A percentile compares a stretch with the other conserved stretches of the same genome.
phyloP scores from a whole-genome alignment of 2,888 invertebrate species.

The Octonoba sinensis region DNA sequence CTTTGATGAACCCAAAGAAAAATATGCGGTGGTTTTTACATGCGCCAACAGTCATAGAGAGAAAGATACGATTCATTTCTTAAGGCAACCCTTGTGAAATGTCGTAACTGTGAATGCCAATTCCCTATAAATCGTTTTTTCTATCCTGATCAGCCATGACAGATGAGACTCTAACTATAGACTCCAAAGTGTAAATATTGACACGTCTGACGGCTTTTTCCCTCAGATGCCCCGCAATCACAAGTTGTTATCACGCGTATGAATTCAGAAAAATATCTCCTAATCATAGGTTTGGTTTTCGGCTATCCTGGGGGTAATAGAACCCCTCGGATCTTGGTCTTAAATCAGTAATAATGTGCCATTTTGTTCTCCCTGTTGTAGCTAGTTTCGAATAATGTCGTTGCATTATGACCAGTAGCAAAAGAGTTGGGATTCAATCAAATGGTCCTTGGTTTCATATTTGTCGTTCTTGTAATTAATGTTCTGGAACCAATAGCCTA shows the following conservation, averaged over 20 bases:
- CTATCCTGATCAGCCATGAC: slow-evolving; percentile 26
- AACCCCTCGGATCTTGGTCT: no score
- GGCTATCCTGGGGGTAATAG: background rate
- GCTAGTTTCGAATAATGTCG: background rate
- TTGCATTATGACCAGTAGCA: slow-evolving; percentile 20
- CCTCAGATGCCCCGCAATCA: slow-evolving; percentile 30
- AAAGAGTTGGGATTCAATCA: slow-evolving; percentile 48
- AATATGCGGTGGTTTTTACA: background rate
- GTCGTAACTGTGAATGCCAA: slow-evolving; percentile 28
- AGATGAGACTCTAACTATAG: slow-evolving; percentile 46
- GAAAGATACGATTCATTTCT: background rate
- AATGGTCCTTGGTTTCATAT: slow-evolving; percentile 3
- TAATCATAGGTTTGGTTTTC: slow-evolving; percentile 36
- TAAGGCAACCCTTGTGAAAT: slow-evolving; percentile 10
- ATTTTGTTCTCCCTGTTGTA: no score
- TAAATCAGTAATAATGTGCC: no score
- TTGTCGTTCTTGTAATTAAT: no score
- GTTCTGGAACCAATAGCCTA: no score
- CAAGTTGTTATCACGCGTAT: slow-evolving; percentile 32
- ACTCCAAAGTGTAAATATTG: slow-evolving; percentile 58
- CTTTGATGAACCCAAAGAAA: background rate
- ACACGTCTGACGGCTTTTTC: slow-evolving; percentile 34
- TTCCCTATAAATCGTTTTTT: slow-evolving; percentile 29
- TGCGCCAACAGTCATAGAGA: background rate
- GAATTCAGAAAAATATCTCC: slow-evolving; percentile 10